Conservation (phyloP, 2,888 invertebrate genomes). For the Cordilura impudica region DNA sequence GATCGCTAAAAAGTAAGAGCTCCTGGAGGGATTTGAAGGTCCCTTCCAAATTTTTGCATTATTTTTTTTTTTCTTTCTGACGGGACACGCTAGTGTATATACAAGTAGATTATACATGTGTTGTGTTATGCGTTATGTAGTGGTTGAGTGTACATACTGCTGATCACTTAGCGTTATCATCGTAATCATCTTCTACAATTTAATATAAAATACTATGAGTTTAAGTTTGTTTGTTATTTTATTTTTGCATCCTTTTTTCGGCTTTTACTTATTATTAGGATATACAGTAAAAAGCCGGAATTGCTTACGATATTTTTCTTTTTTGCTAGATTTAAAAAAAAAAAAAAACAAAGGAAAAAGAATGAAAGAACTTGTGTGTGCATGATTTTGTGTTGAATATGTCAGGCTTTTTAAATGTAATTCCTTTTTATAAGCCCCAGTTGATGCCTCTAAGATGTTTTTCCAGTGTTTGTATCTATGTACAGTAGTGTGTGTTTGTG, state of each 20-base stretch:
- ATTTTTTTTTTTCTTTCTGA: slow-evolving; percentile 4
- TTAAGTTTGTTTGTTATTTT: neutral
- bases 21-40: no score
- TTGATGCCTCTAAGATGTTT: slow-evolving; percentile 69
- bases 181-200: slow-evolving; percentile 39
- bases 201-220: slow-evolving; percentile 2
- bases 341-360: neutral
- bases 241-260: slow-evolving; percentile 59
- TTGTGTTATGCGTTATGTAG: no score
- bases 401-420: slow-evolving; percentile 66
- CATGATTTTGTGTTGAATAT: slow-evolving; percentile 24
- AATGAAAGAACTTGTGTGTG: neutral
- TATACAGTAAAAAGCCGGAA: slow-evolving; percentile 49
- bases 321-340: slow-evolving; percentile 24
- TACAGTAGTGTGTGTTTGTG: neutral
- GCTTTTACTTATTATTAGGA: slow-evolving; percentile 60
- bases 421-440: slow-evolving; percentile 75
- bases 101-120: slow-evolving; percentile 6
- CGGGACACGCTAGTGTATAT: slow-evolving; percentile 11
- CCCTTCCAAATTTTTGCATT: neutral
- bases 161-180: slow-evolving; percentile 52
- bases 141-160: neutral
- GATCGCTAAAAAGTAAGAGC: no score
- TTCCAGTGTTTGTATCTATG: slow-evolving; percentile 69
- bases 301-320: slow-evolving; percentile 30